Percentiles rank a stretch among this genome's conserved stretches.
Conservation (phyloP, 2,888 invertebrate species). For the Drosophila maculinotata region DNA sequence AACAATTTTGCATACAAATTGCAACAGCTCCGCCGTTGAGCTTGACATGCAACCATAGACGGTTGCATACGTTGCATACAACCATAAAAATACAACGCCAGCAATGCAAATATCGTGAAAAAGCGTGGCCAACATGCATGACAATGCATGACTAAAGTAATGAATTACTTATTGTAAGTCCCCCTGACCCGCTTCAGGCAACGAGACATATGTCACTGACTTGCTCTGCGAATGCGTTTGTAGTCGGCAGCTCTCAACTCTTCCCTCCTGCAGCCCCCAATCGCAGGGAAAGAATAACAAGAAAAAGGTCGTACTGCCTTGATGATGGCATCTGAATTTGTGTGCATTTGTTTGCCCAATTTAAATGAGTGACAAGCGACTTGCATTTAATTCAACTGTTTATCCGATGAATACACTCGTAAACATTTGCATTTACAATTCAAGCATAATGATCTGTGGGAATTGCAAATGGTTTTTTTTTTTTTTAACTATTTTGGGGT, state of each 20-base stretch:
- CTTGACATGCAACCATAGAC: conserved; percentile 59
- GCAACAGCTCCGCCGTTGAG: conserved; percentile 71
- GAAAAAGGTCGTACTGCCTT: conserved; percentile 68
- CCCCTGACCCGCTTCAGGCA: conserved; percentile 39
- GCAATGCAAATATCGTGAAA: conserved; percentile 60
- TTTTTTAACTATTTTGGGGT: too few species aligned
- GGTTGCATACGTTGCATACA: conserved; percentile 41
- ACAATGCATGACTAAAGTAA: conserved; percentile 80
- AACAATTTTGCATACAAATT: conserved; percentile 81
- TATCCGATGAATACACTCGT: conserved; percentile 19
- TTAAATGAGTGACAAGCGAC: conserved; percentile 71
- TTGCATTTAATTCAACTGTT: conserved; percentile 55
- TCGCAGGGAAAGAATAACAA: conserved; percentile 43
- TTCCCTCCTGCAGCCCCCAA: background rate
- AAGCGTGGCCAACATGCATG: conserved; percentile 76
- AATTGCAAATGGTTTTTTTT: conserved; percentile 4
- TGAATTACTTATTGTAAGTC: conserved; percentile 73
- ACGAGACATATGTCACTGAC: conserved; percentile 60
- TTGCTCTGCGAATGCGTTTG: conserved; percentile 13
- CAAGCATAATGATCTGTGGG: conserved; percentile 23
- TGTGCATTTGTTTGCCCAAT: conserved; percentile 64
- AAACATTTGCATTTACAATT: conserved; percentile 32
- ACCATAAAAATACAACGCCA: conserved; percentile 70
- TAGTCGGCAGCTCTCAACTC: conserved; percentile 12
- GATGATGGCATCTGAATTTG: conserved; percentile 60